Conservation (phyloP, 2,797 vertebrate genomes). For the Tenualosa thibaudeaui region DNA sequence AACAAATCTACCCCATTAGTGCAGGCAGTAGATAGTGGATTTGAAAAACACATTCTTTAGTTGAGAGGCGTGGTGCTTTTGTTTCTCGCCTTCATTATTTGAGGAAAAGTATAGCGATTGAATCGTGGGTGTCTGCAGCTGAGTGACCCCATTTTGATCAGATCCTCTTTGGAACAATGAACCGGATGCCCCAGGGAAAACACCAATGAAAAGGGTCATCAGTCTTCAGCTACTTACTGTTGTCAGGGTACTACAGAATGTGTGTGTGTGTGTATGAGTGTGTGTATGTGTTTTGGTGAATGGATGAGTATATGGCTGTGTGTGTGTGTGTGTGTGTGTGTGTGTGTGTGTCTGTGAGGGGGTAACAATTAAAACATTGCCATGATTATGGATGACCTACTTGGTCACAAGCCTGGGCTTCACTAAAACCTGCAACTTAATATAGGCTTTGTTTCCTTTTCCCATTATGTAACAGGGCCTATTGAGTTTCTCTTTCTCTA, state of each 20-base stretch:
- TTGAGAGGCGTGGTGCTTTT: slow-evolving; percentile 30
- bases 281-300: not conserved
- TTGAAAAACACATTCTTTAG: not conserved
- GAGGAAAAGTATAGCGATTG: slow-evolving; percentile 37
- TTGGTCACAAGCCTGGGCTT: slow-evolving; percentile 13
- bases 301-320: not conserved
- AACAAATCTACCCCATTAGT: not conserved
- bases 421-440: not conserved
- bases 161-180: slow-evolving; percentile 60
- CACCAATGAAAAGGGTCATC: slow-evolving; percentile 64
- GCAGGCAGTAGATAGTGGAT: not conserved
- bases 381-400: slow-evolving; percentile 34
- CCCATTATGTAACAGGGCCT: not conserved
- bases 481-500: not conserved
- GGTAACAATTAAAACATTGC: slow-evolving; percentile 17
- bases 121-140: slow-evolving; percentile 42
- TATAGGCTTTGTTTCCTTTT: not conserved
- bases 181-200: slow-evolving; percentile 49
- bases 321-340: not conserved
- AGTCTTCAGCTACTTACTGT: slow-evolving; percentile 59
- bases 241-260: slow-evolving; percentile 47
- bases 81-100: slow-evolving; percentile 44
- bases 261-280: slow-evolving; percentile 11
- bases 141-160: slow-evolving; percentile 52
- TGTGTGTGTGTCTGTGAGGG: not conserved